Percentiles rank a stretch among this genome's conserved stretches.
These are phyloP conservation scores for Alcis repandata DNA, from an alignment of 2,888 invertebrate species.

Conservation along the genomic window DNA sequence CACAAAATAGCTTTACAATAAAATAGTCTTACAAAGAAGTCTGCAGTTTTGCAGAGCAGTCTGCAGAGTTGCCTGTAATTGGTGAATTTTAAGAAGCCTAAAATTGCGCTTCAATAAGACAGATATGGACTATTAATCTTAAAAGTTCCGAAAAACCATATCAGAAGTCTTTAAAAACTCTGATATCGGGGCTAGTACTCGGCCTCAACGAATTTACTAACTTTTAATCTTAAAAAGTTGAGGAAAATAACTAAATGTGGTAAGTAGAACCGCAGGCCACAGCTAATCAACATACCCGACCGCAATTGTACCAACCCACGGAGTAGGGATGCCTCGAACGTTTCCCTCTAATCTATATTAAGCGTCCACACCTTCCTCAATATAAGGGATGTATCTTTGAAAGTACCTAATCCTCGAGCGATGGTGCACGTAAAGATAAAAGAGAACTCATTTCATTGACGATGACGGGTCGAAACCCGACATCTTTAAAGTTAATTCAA, in stretches of 20 bases:
- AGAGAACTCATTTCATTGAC: conserved; percentile 23
- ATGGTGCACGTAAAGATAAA: conserved; percentile 31
- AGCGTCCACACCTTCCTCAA: conserved; percentile 12
- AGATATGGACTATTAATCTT: no score
- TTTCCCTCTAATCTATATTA: conserved; percentile 14
- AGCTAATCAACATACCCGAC: background rate
- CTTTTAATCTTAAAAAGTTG: background rate
- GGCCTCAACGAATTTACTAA: no score
- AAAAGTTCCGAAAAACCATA: no score
- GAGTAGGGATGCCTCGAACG: conserved; percentile 4
- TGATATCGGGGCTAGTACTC: no score
- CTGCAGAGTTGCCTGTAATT: no score
- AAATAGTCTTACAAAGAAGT: no score
- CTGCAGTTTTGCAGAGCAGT: no score
- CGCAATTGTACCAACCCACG: conserved; percentile 5
- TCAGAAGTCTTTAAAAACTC: no score
- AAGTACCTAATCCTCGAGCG: conserved; percentile 24
- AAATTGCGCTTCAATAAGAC: no score
- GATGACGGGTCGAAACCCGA: conserved; percentile 14
- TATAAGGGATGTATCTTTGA: conserved; percentile 17
- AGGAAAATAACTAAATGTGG: background rate
- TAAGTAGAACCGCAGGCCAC: background rate
- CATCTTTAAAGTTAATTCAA: background rate
- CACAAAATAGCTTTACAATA: no score
- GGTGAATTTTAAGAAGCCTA: no score